These are phyloP conservation scores for Setophaga coronata DNA, from an alignment of 2,113 vertebrate species.

Conservation along the genomic window DNA sequence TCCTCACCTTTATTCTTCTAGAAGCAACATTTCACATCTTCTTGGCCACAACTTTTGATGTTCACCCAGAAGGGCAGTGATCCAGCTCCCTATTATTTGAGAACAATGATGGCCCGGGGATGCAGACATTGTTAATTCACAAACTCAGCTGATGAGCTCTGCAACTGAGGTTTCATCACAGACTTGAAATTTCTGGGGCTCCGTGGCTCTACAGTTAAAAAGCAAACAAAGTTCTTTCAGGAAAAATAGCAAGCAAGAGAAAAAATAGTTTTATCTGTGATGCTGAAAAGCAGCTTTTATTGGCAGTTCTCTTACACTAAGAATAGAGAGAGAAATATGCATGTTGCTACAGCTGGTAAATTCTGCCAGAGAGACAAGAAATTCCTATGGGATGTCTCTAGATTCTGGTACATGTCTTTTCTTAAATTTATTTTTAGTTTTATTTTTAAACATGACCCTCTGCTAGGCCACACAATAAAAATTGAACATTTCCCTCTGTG, in stretches of 20 bases:
- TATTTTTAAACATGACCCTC: background rate
- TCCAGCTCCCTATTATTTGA: background rate
- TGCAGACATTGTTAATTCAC: background rate
- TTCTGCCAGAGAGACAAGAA: background rate
- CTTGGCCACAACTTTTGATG: background rate
- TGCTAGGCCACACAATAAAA: background rate
- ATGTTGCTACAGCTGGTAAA: background rate
- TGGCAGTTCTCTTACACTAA: background rate
- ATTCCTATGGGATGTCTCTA: background rate
- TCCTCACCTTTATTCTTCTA: constrained; percentile 6
- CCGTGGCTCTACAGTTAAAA: background rate
- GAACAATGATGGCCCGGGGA: background rate
- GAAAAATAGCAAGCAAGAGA: background rate
- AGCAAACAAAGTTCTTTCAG: background rate
- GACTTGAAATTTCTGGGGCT: background rate
- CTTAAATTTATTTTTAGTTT: background rate
- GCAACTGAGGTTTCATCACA: background rate
- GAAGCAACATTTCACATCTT: background rate
- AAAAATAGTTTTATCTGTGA: background rate
- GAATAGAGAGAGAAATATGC: background rate
- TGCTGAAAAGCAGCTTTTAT: constrained; percentile 2
- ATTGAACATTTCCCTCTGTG: background rate
- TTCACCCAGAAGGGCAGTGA: background rate
- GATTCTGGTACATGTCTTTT: background rate
- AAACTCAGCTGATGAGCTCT: background rate